Percentiles rank a stretch among this genome's conserved stretches.
phyloP scores from a whole-genome alignment of 53 echinoderm and acorn worm genomes.

The Mesocentrotus franciscanus region DNA sequence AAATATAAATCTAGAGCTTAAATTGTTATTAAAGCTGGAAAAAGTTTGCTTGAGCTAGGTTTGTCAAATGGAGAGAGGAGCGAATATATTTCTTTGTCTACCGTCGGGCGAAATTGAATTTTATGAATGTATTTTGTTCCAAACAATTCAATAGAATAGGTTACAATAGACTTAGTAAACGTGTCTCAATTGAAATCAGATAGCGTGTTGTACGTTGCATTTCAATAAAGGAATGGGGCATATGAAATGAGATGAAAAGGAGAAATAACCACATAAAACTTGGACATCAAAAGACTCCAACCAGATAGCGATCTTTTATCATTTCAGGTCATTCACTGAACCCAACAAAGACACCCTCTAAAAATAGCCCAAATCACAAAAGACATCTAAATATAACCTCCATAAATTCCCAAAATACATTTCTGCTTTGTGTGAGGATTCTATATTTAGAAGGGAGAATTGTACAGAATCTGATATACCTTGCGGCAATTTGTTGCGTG shows the following conservation, averaged over 20 bases:
- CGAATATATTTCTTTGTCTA: background rate
- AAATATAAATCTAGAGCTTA: background rate
- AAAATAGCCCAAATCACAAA: slow-evolving; percentile 49
- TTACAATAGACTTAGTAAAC: background rate
- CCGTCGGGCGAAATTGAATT: background rate
- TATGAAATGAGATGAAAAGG: background rate
- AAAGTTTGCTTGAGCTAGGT: background rate
- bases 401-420: slow-evolving; percentile 12
- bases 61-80: background rate
- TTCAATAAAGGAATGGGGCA: background rate
- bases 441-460: slow-evolving; percentile 17
- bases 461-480: background rate
- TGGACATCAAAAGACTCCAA: background rate
- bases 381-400: slow-evolving; percentile 28
- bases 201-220: background rate
- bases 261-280: slow-evolving; percentile 1
- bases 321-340: background rate
- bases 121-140: slow-evolving; percentile 28
- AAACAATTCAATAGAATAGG: background rate
- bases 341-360: slow-evolving; percentile 13
- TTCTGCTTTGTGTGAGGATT: slow-evolving; percentile 8
- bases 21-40: background rate
- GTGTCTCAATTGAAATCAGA: background rate
- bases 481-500: slow-evolving; percentile 4
- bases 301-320: background rate